A percentile compares a stretch with the other conserved stretches of the same genome.
Conservation (phyloP, 2,888 invertebrate species). For the Drosophila kanekoi region DNA sequence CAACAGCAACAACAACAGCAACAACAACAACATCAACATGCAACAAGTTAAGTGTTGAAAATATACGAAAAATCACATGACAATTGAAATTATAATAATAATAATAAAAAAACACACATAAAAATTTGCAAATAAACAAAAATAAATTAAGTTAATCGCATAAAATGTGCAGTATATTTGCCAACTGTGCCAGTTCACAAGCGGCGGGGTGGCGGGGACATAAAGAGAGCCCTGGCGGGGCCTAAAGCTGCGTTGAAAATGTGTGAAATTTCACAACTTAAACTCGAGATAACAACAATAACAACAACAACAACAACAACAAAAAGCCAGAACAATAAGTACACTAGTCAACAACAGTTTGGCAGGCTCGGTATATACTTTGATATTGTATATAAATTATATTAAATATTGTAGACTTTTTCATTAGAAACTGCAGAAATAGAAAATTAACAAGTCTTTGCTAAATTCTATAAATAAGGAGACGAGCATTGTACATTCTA, state of each 20-base stretch:
- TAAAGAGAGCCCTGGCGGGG: background rate
- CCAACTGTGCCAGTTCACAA: conserved; percentile 68
- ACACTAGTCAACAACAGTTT: conserved; percentile 29
- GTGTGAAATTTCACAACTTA: conserved; percentile 73
- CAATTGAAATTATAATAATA: conserved; percentile 58
- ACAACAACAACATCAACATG: conserved; percentile 15
- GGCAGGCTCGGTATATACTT: too few species aligned
- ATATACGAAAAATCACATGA: conserved; percentile 58
- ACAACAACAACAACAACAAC: background rate
- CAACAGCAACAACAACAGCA: conserved; percentile 18
- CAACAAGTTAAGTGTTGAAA: conserved; percentile 43
- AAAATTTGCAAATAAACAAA: conserved; percentile 67
- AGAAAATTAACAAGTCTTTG: too few species aligned
- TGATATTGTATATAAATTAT: too few species aligned
- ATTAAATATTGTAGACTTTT: too few species aligned
- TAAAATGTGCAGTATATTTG: conserved; percentile 55
- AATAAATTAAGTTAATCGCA: conserved; percentile 64
- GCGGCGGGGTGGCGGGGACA: background rate
- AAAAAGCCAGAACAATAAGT: conserved; percentile 29
- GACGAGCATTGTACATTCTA: too few species aligned
- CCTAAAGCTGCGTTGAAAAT: conserved; percentile 29
- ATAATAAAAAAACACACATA: conserved; percentile 12
- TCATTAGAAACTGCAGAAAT: too few species aligned
- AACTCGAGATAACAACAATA: conserved; percentile 16
- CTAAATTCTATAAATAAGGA: too few species aligned